Conservation (phyloP, 2,888 invertebrate genomes). For the Salticus scenicus region DNA sequence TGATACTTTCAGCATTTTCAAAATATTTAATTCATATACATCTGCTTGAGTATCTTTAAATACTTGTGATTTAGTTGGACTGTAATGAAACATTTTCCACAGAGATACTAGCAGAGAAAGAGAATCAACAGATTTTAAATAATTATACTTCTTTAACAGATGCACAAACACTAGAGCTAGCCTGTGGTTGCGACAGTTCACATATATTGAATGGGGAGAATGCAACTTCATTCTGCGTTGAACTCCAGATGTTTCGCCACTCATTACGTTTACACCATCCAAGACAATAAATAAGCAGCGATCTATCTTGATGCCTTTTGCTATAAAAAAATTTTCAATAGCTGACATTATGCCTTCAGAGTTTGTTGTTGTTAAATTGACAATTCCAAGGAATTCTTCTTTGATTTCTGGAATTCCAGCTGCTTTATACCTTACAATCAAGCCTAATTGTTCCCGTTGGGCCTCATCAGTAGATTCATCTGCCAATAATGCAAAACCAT, state of each 20-base stretch:
- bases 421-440: not conserved
- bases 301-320: too few species aligned
- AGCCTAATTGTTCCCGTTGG: not conserved
- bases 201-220: not conserved
- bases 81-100: not conserved
- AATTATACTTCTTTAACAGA: not conserved
- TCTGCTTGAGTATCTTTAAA: not conserved
- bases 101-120: not conserved
- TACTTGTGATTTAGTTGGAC: not conserved
- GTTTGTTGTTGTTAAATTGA: not conserved
- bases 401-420: not conserved
- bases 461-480: not conserved
- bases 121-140: not conserved
- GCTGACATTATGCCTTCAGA: too few species aligned
- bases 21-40: not conserved
- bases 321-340: too few species aligned
- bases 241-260: not conserved
- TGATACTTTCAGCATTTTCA: not conserved
- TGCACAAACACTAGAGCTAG: too few species aligned
- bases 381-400: too few species aligned
- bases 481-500: not conserved
- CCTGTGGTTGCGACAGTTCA: not conserved
- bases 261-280: not conserved
- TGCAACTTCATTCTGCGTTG: not conserved
- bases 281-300: not conserved